Evolutionary conservation across 2,888 invertebrate species (phyloP).

Genomic region (Phrixothrix hirtus): DNA sequence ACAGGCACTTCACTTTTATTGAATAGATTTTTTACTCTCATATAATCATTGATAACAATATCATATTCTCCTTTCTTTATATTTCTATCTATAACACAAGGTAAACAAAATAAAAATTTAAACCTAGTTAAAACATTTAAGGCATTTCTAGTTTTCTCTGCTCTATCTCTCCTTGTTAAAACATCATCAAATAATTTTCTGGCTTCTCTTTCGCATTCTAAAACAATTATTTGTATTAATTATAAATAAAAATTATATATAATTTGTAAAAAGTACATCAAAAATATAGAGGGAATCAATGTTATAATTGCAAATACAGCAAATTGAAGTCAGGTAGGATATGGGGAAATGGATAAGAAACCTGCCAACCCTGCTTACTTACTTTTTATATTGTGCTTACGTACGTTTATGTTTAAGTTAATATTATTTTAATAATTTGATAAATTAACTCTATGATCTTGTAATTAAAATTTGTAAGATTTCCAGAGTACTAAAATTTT

Average conservation of each 20-base stretch:
- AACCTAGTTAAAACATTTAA: slow-evolving; percentile 90
- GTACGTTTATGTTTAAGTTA: too few species aligned
- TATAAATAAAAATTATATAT: not conserved
- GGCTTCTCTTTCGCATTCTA: slow-evolving; percentile 89
- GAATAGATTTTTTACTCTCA: slow-evolving; percentile 93
- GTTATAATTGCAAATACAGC: too few species aligned
- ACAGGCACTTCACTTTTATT: slow-evolving; percentile 89
- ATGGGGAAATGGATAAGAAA: too few species aligned
- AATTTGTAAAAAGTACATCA: slow-evolving; percentile 1
- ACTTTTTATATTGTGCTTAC: too few species aligned
- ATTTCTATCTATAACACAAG: slow-evolving; percentile 90
- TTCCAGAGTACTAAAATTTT: too few species aligned
- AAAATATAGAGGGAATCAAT: too few species aligned
- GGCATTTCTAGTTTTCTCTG: slow-evolving; percentile 94
- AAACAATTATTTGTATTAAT: not conserved
- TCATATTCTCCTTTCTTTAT: slow-evolving; percentile 95
- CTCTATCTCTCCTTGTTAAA: slow-evolving; percentile 86
- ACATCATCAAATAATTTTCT: slow-evolving; percentile 93
- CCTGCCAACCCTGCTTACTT: too few species aligned
- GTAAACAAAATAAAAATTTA: slow-evolving; percentile 93
- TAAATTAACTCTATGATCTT: too few species aligned
- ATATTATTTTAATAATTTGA: too few species aligned
- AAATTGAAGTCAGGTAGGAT: too few species aligned
- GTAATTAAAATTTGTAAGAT: too few species aligned
- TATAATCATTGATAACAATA: slow-evolving; percentile 96